Evolutionary conservation across 1,140 invertebrate species (phyloP).

Genomic region (Eurosta solidaginis): DNA sequence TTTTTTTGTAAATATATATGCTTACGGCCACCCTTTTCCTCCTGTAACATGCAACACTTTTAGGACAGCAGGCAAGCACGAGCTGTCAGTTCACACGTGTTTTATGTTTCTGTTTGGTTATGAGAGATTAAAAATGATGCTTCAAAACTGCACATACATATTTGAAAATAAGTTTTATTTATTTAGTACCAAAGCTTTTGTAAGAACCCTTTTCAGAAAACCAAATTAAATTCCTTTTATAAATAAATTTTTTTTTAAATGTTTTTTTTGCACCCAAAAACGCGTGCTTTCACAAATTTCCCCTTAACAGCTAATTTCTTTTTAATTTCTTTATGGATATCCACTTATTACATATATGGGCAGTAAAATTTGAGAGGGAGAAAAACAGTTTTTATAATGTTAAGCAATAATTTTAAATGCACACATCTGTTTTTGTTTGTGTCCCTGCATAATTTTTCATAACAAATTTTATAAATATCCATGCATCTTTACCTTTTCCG

Average conservation of each 20-base stretch:
- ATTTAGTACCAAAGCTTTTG: background rate
- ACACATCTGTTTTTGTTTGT: background rate
- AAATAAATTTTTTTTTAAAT: background rate
- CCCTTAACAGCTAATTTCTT: background rate
- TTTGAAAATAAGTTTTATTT: background rate
- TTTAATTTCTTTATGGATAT: background rate
- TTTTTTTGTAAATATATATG: too few species aligned
- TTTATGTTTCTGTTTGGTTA: background rate
- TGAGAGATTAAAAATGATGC: background rate
- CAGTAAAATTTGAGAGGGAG: background rate
- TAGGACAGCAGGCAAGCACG: background rate
- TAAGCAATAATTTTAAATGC: background rate
- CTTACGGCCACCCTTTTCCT: background rate
- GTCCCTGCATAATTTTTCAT: conserved; percentile 14
- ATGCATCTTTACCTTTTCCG: background rate
- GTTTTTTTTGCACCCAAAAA: background rate
- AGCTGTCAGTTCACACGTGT: background rate
- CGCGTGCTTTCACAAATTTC: background rate
- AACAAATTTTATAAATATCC: background rate
- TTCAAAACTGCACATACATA: background rate
- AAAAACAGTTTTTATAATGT: too few species aligned
- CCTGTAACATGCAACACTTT: background rate
- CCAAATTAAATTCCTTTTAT: background rate
- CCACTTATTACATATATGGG: background rate
- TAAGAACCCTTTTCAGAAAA: too few species aligned